Conservation (phyloP, 2,113 vertebrate genomes). For the Oceanodroma tethys region DNA sequence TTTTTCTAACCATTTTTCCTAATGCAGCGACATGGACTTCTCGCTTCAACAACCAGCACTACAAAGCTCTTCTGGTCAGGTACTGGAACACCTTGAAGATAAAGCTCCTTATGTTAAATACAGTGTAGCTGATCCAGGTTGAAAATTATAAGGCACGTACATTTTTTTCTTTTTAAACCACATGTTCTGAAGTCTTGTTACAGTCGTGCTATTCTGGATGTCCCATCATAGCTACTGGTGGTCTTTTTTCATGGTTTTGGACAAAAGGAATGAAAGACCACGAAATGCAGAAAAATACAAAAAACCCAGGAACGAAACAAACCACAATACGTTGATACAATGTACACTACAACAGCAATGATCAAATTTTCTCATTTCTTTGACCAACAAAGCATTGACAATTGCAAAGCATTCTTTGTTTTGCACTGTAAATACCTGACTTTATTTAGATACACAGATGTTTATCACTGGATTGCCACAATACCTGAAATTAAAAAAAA, state of each 20-base stretch:
- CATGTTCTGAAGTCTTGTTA: neutral
- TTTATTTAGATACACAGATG: neutral
- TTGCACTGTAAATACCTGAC: neutral
- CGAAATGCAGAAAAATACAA: neutral
- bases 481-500: neutral
- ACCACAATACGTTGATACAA: neutral
- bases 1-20: neutral
- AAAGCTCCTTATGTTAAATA: constrained; percentile 34
- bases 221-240: neutral
- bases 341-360: neutral
- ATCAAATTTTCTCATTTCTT: neutral
- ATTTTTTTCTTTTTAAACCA: neutral
- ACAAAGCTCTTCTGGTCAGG: neutral
- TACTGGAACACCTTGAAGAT: constrained; percentile 6
- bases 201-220: neutral
- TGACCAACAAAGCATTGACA: neutral
- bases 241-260: neutral
- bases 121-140: constrained; percentile 47
- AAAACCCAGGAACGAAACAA: neutral
- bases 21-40: neutral
- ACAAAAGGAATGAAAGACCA: neutral
- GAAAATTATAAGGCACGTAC: constrained; percentile 64
- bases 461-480: neutral
- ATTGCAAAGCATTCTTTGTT: neutral
- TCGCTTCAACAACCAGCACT: constrained; percentile 44